phyloP scores from a whole-genome alignment of 2,113 vertebrate genomes.

The Microcebus lehilahytsara region DNA sequence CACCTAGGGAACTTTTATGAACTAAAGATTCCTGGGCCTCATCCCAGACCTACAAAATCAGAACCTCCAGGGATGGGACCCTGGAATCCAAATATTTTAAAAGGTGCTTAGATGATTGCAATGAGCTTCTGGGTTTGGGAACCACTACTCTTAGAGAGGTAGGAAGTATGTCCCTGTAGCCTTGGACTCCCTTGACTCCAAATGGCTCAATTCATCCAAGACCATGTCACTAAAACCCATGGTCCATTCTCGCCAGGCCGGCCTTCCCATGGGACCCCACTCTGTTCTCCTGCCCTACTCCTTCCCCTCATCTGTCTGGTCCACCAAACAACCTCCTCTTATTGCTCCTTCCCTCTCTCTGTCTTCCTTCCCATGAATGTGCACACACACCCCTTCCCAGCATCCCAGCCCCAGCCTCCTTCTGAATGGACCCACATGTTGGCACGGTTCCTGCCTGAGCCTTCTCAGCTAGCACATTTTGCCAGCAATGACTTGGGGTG shows the following conservation, averaged over 20 bases:
- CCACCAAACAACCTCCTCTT: not conserved
- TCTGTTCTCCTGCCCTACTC: not conserved
- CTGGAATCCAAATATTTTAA: not conserved
- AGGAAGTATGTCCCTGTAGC: not conserved
- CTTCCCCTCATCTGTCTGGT: not conserved
- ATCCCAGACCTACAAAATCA: not conserved
- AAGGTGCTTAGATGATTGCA: not conserved
- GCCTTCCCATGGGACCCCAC: not conserved
- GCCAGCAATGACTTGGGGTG: not conserved
- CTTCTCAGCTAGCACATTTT: not conserved
- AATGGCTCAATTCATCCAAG: not conserved
- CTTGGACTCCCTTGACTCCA: not conserved
- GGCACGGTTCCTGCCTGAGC: not conserved
- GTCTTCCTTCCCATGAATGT: not conserved
- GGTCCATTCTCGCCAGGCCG: not conserved
- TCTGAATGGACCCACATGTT: not conserved
- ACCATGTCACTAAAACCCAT: not conserved
- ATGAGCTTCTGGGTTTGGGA: not conserved
- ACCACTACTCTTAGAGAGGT: not conserved
- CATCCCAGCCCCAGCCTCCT: not conserved
- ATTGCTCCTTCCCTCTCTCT: not conserved
- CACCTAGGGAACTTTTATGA: not conserved
- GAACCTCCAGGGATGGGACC: not conserved
- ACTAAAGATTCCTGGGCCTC: not conserved
- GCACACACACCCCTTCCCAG: not conserved